A percentile compares a stretch with the other conserved stretches of the same genome.
phyloP scores from a whole-genome alignment of 2,888 invertebrate genomes.

The Panopea generosa region DNA sequence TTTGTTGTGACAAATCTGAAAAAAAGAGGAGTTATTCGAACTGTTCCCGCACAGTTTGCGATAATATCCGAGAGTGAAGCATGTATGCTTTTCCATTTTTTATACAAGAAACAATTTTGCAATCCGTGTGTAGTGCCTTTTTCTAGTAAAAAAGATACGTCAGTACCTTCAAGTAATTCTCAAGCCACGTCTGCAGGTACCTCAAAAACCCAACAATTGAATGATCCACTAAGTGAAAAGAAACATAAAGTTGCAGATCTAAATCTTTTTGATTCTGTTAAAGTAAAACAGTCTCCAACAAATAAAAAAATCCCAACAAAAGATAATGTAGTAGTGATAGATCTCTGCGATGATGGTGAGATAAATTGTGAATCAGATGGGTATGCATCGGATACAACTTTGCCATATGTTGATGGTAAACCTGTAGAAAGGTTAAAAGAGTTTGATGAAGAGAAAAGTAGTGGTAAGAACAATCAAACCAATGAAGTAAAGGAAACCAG shows the following conservation, averaged over 20 bases:
- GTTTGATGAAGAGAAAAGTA: no score
- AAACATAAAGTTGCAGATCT: not conserved
- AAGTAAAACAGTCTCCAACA: no score
- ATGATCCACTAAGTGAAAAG: no score
- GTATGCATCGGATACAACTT: slow-evolving; percentile 31
- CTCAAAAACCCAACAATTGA: no score
- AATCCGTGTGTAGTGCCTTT: slow-evolving; percentile 23
- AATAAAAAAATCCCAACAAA: not conserved
- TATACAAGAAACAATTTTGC: slow-evolving; percentile 24
- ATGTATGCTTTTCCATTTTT: slow-evolving; percentile 30
- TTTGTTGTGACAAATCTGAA: slow-evolving; percentile 27
- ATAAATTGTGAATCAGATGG: slow-evolving; percentile 13
- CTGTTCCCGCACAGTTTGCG: slow-evolving; percentile 24
- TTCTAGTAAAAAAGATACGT: not conserved
- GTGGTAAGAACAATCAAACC: no score
- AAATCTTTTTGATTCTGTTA: not conserved
- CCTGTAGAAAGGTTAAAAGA: not conserved
- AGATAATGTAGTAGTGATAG: not conserved
- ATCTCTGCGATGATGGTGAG: no score
- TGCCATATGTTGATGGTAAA: slow-evolving; percentile 41
- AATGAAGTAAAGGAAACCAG: no score
- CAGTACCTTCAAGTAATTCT: not conserved
- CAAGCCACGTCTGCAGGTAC: no score
- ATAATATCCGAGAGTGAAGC: slow-evolving; percentile 37
- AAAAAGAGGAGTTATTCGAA: slow-evolving; percentile 26